Evolutionary conservation across 2,797 vertebrate genomes (phyloP).

Genomic region (Phylloscopus collybita): DNA sequence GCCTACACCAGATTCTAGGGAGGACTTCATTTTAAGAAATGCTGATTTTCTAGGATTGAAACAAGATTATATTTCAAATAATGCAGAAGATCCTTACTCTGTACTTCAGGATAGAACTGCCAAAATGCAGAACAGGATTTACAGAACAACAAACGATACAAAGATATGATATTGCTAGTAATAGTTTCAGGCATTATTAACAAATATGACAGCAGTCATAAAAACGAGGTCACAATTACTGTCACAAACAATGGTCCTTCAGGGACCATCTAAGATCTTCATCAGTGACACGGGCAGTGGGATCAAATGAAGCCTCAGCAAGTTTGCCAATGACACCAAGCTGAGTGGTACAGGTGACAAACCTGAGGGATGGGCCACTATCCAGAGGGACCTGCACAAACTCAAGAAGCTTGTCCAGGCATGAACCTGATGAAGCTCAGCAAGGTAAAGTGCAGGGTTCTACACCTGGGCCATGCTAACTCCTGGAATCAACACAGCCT

Average conservation of each 20-base stretch:
- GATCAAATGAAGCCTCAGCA: neutral
- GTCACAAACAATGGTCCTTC: neutral
- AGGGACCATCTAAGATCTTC: neutral
- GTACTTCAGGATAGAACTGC: neutral
- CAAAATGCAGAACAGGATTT: neutral
- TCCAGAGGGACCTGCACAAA: neutral
- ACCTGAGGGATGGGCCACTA: neutral
- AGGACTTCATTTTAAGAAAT: neutral
- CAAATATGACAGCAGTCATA: neutral
- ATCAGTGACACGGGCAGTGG: accelerated
- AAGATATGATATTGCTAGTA: neutral
- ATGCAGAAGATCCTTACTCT: accelerated
- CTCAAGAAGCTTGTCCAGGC: neutral
- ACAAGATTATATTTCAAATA: neutral
- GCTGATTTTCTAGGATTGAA: neutral
- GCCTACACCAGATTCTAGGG: neutral
- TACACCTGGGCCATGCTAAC: accelerated
- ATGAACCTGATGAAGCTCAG: neutral
- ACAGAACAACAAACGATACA: neutral
- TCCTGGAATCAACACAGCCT: too few species aligned
- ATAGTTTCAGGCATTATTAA: neutral
- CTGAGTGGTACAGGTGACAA: neutral
- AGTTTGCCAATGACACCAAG: neutral
- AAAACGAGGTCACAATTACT: neutral
- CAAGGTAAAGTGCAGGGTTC: neutral